Evolutionary conservation across 2,113 vertebrate species (phyloP), one percentile per base, ranked within the genome.

Genomic region (Phrynocephalus versicolor): DNA sequence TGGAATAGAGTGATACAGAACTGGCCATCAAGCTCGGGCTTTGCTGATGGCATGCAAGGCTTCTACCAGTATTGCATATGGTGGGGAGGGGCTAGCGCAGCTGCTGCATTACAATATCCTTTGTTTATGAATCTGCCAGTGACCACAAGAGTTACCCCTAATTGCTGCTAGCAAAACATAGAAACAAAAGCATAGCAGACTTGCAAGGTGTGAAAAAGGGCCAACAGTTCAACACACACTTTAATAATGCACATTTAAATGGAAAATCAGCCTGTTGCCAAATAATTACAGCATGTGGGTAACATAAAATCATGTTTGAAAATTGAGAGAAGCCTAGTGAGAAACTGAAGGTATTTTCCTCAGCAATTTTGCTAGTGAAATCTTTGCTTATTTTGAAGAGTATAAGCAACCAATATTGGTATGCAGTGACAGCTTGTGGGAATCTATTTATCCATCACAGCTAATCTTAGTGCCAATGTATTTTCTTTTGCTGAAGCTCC

Each of bases 381-480:
- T 45, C 21, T 58, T 12, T 58, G 25, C 15, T 78, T 77, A 70
- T 60, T 65, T 45, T 80, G 3, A 69, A 57, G 77, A 39, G 25
- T 45, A 15, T 25, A 55, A 18, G 13, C 55, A 13, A 39, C 10
- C 30, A 45, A 5, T 33, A 45, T 85, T 72, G 33, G 27, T 60
- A 41, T 23, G 39, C 37, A 33, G 23, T 37, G 25, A 86, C 9
- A 30, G 2, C 39, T 81, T 10, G 23, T 39, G 27, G 33, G 25
- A 37, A 69, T 73, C 19, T 62, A 71, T 64, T 84, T 62, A 77
- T n/a, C 35, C 27, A 67, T 30, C 10, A 39, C 2, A 35, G 41
- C 62, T 79, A 65, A 41, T 79, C 58, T 92, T 80, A 71, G 12
- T 16, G 70, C 16, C 25, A 51, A 69, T n/a, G 23, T 71, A 74